phyloP scores from a whole-genome alignment of 2,113 vertebrate genomes.

The Falco punctatus region DNA sequence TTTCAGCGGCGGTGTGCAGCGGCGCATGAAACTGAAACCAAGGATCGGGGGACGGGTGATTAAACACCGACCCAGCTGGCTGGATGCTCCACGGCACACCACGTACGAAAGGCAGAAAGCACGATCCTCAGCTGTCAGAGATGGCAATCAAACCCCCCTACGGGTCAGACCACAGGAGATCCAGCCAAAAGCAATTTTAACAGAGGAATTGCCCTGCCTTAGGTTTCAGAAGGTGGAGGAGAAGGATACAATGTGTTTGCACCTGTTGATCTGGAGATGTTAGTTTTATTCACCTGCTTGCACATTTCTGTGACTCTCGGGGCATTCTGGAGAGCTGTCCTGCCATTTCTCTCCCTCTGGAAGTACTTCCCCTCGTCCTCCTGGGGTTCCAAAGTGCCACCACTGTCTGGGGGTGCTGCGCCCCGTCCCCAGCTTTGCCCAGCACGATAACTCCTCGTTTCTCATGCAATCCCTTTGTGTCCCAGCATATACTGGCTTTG shows the following conservation, averaged over 20 bases:
- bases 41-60: not conserved
- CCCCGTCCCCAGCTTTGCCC: not conserved
- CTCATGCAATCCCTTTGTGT: not conserved
- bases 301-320: not conserved
- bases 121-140: not conserved
- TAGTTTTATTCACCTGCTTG: not conserved
- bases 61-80: not conserved
- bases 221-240: not conserved
- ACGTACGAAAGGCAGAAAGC: not conserved
- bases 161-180: not conserved
- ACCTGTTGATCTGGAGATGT: not conserved
- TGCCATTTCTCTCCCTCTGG: not conserved
- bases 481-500: not conserved
- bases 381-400: not conserved
- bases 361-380: fast-evolving
- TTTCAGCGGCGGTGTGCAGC: not conserved
- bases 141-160: not conserved
- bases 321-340: not conserved
- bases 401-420: not conserved
- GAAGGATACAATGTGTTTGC: not conserved
- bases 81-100: not conserved
- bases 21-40: not conserved
- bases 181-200: not conserved
- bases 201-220: not conserved
- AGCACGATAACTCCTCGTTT: not conserved